These are phyloP conservation scores for Oeneis ivallda DNA, from an alignment of 2,888 invertebrate species.

Conservation along the genomic window DNA sequence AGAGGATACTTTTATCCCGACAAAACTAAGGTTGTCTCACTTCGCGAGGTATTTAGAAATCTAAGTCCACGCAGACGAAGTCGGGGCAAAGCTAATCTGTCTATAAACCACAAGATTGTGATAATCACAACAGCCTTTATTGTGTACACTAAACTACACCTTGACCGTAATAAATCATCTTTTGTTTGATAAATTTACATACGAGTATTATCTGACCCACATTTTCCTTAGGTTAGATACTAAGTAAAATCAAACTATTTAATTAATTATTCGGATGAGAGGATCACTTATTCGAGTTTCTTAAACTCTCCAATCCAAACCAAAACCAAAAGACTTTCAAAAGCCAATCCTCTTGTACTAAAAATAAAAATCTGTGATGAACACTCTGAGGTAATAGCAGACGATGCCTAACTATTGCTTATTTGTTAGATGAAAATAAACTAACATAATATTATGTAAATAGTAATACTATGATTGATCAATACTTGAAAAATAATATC, in stretches of 20 bases:
- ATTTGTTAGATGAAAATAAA: not conserved
- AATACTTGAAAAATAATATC: not conserved
- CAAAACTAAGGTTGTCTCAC: too few relatives aligned
- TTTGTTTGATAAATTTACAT: conserved; percentile 41
- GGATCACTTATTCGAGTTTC: not conserved
- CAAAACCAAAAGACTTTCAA: too few relatives aligned
- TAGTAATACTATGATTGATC: not conserved
- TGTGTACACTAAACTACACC: conserved; percentile 40
- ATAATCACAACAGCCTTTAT: conserved; percentile 46
- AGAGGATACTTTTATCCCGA: too few relatives aligned
- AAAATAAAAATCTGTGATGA: too few relatives aligned
- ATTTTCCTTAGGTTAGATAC: too few relatives aligned
- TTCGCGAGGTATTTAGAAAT: too few relatives aligned
- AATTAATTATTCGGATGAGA: conserved; percentile 37
- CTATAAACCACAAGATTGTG: conserved; percentile 36
- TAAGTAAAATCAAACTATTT: too few relatives aligned
- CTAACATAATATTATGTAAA: too few relatives aligned
- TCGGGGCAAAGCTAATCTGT: not conserved
- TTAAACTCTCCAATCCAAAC: too few relatives aligned
- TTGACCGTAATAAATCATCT: conserved; percentile 48
- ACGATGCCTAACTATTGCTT: not conserved
- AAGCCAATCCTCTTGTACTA: too few relatives aligned
- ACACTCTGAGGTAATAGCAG: not conserved
- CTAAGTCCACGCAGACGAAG: too few relatives aligned
- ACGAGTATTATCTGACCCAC: conserved; percentile 34